Conservation (phyloP, 2,888 invertebrate genomes). For the Tipula lateralis region DNA sequence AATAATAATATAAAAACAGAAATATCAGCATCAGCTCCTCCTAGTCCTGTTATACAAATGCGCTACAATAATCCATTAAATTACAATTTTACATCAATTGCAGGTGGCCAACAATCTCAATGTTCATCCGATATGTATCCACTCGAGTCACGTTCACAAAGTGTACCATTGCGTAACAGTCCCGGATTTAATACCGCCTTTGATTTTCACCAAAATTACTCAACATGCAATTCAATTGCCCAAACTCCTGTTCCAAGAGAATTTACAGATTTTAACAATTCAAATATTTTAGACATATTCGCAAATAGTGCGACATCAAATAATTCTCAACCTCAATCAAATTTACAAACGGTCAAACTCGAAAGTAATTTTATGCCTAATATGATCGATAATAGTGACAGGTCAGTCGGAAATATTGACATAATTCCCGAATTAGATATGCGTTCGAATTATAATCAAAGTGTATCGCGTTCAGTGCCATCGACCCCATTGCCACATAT, state of each 20-base stretch:
- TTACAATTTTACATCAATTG: slow-evolving; percentile 26
- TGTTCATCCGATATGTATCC: slow-evolving; percentile 27
- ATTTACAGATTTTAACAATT: slow-evolving; percentile 61
- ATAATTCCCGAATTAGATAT: slow-evolving; percentile 42
- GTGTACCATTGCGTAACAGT: slow-evolving; percentile 63
- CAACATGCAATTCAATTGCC: slow-evolving; percentile 61
- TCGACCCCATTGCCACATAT: slow-evolving; percentile 60
- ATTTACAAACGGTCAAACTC: slow-evolving; percentile 33
- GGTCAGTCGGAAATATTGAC: slow-evolving; percentile 35
- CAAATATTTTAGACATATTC: slow-evolving; percentile 39
- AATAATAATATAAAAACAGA: slow-evolving; percentile 33
- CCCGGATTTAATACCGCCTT: slow-evolving; percentile 42
- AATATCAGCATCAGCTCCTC: slow-evolving; percentile 57
- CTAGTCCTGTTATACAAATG: slow-evolving; percentile 52
- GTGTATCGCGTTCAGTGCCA: slow-evolving; percentile 63
- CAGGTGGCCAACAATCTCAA: slow-evolving; percentile 20
- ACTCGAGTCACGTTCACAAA: slow-evolving; percentile 60
- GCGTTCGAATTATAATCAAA: slow-evolving; percentile 13
- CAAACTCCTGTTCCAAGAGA: slow-evolving; percentile 67
- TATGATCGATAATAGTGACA: not conserved
- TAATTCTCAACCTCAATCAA: slow-evolving; percentile 28
- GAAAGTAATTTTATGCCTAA: slow-evolving; percentile 33
- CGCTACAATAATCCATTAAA: slow-evolving; percentile 21
- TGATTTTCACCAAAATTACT: slow-evolving; percentile 39
- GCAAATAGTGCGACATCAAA: slow-evolving; percentile 34